Base-by-base conservation (phyloP, 2,888 invertebrate genomes). In the Coelogynopora nodosa region DNA sequence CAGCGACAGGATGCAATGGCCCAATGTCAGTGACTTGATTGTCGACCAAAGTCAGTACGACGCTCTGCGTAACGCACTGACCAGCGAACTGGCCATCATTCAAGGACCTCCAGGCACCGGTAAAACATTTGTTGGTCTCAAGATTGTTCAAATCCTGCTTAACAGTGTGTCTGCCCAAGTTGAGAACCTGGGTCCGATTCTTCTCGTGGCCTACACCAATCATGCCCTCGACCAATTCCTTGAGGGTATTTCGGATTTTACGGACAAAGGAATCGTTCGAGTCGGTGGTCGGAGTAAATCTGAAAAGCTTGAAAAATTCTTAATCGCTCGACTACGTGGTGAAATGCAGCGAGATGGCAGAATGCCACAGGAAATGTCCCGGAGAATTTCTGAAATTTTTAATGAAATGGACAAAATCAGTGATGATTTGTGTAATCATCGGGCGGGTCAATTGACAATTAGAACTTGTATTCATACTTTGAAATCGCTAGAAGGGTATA, bases 221-320 rank as follows among this genome's bases (percentile, higher is more conserved):
- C 91, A 91, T 89, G 91, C 92, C 0, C 88, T 92, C 0, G 92
- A 92, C 88, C 91, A 92, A 88, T 92, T 92, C 88, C 88, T 92
- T 18, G 91, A 91, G 87, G 91, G 90, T n/a, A 89, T 91, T n/a
- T 31, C 89, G 13, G 84, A 87, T 0, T 91, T 86, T 30, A 87
- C 88, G n/a, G 89, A 88, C 0, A 67, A 82, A 23, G 89, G 89
- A 0, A 93, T 95, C 87, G 92, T 95, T 0, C 93, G 95, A 87
- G 92, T 95, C 86, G 95, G 95, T 0, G 94, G 94, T 30, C 94
- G 94, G 89, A 94, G 94, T 0, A 94, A 94, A 89, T 94, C 93
- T 90, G 92, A 93, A 87, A 89, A 80, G 0, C 67, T 88, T 1
- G 18, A 86, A 82, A 31, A 82, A 27, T 88, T 31, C 49, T 85